Conservation (phyloP, 1,140 invertebrate genomes). For the Laupala kohalensis region DNA sequence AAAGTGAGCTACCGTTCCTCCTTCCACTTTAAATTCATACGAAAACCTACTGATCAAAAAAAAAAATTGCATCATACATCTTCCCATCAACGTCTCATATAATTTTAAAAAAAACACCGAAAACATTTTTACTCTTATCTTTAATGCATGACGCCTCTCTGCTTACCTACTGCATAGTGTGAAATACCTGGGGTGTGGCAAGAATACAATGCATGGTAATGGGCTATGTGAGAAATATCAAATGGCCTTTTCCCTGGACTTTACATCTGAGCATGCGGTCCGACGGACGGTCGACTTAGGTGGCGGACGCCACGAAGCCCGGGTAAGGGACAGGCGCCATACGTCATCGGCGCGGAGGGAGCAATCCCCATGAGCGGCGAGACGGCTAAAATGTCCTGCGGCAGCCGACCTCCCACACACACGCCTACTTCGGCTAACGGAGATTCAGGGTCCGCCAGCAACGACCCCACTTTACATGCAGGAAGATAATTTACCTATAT, state of each 20-base stretch:
- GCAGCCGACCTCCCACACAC: not conserved
- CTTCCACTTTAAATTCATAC: not conserved
- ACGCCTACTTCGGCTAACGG: not conserved
- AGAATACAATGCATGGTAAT: not conserved
- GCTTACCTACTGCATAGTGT: not conserved
- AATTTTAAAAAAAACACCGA: not conserved
- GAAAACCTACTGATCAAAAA: too few species aligned
- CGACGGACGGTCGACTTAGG: not conserved
- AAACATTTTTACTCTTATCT: not conserved
- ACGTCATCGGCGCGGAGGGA: not conserved
- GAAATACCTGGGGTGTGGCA: not conserved
- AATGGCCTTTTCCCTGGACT: not conserved
- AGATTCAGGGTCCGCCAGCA: not conserved
- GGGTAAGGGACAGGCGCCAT: not conserved
- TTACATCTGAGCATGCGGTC: not conserved
- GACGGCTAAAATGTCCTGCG: too few species aligned
- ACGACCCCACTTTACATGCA: not conserved
- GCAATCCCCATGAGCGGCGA: too few species aligned
- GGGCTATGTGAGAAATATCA: not conserved
- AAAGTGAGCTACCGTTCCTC: too few species aligned
- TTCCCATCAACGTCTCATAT: not conserved
- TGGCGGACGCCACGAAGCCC: not conserved
- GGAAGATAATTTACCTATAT: not conserved
- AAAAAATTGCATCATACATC: not conserved
- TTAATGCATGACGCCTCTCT: not conserved